Evolutionary conservation across 2,888 invertebrate genomes (phyloP).

Genomic region (Aleiodes leptofemur): DNA sequence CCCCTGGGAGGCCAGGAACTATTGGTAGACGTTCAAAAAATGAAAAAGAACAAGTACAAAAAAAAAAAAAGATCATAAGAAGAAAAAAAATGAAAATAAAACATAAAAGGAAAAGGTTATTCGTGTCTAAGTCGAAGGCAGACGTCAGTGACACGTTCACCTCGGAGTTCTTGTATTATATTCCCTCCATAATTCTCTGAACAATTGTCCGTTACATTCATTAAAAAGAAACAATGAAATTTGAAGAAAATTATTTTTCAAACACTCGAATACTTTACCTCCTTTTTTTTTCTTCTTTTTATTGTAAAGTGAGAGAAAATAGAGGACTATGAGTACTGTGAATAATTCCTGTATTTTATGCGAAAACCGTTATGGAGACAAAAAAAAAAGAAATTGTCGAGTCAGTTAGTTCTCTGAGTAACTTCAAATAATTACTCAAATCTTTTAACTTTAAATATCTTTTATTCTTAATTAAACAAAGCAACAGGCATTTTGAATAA

Average conservation of each 20-base stretch:
- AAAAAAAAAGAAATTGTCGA: slow-evolving; percentile 19
- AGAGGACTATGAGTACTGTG: slow-evolving; percentile 8
- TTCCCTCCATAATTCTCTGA: slow-evolving; percentile 47
- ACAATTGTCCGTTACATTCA: slow-evolving; percentile 42
- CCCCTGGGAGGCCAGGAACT: slow-evolving; percentile 47
- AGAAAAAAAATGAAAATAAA: slow-evolving; percentile 46
- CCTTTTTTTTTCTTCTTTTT: slow-evolving; percentile 2
- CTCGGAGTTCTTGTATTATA: slow-evolving; percentile 47
- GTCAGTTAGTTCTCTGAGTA: too few species aligned
- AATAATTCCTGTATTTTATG: slow-evolving; percentile 27
- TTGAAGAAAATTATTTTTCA: slow-evolving; percentile 20
- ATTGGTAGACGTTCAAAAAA: slow-evolving; percentile 43
- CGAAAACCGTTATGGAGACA: slow-evolving; percentile 22
- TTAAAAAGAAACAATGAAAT: slow-evolving; percentile 27
- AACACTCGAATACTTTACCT: neutral
- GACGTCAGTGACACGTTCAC: slow-evolving; percentile 50
- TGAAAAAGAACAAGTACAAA: slow-evolving; percentile 21
- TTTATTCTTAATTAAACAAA: too few species aligned
- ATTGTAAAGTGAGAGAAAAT: too few species aligned
- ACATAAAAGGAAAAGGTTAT: slow-evolving; percentile 40
- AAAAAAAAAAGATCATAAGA: slow-evolving; percentile 2
- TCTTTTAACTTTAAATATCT: too few species aligned
- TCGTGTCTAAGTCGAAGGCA: slow-evolving; percentile 52
- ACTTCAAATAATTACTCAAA: too few species aligned
- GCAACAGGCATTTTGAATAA: too few species aligned